These are phyloP conservation scores for Trichogramma evanescens DNA, from an alignment of 2,888 invertebrate species.

Conservation along the genomic window DNA sequence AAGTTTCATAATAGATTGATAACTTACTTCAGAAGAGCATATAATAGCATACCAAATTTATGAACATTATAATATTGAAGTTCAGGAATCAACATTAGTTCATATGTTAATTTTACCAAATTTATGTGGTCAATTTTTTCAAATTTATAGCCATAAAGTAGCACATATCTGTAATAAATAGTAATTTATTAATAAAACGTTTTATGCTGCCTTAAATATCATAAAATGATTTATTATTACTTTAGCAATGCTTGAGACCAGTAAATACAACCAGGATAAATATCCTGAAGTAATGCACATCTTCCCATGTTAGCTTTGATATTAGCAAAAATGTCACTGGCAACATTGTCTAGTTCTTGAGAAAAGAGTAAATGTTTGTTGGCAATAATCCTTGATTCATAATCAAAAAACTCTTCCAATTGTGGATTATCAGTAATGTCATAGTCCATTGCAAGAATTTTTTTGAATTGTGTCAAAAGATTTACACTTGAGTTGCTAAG, in stretches of 20 bases:
- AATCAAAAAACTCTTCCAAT: neutral
- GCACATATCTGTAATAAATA: conserved; percentile 64
- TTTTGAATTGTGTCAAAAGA: too few relatives aligned
- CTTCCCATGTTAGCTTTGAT: conserved; percentile 75
- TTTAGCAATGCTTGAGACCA: conserved; percentile 13
- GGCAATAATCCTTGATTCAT: conserved; percentile 11
- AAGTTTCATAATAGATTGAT: neutral
- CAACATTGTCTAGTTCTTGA: conserved; percentile 61
- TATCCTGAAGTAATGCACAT: conserved; percentile 70
- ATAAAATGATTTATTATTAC: conserved; percentile 1
- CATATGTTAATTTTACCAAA: conserved; percentile 71
- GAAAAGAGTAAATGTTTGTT: conserved; percentile 14
- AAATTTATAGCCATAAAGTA: conserved; percentile 78
- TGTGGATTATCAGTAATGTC: too few relatives aligned
- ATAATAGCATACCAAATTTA: conserved; percentile 12
- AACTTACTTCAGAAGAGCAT: conserved; percentile 23
- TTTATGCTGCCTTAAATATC: neutral
- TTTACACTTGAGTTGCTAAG: too few relatives aligned
- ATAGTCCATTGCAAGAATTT: too few relatives aligned
- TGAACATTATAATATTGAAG: conserved; percentile 38
- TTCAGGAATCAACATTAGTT: conserved; percentile 68
- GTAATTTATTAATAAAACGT: conserved; percentile 2
- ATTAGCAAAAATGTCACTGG: conserved; percentile 58
- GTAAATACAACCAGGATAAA: conserved; percentile 37
- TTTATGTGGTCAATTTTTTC: conserved; percentile 82